A percentile compares a stretch with the other conserved stretches of the same genome.
Evolutionary conservation across 2,888 invertebrate species (phyloP).

Genomic region (Chalcis sispes): DNA sequence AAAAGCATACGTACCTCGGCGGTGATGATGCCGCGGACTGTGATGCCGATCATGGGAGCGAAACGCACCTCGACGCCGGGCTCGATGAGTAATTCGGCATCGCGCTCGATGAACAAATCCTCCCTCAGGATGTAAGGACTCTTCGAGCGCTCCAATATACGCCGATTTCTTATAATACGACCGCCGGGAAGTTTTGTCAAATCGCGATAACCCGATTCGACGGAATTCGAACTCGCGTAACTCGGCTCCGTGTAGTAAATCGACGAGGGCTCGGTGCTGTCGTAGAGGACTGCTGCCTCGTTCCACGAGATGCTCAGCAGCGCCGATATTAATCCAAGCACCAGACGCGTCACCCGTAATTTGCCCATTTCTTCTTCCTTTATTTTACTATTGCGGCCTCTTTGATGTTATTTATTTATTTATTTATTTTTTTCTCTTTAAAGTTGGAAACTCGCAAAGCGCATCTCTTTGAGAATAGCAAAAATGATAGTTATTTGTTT

Average conservation of each 20-base stretch:
- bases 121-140: conserved; percentile 88
- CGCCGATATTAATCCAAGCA: conserved; percentile 18
- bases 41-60: conserved; percentile 94
- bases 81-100: conserved; percentile 89
- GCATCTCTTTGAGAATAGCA: background rate
- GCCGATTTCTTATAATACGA: conserved; percentile 79
- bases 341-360: background rate
- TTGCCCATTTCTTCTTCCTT: too few relatives aligned
- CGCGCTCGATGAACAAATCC: conserved; percentile 87
- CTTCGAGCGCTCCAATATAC: conserved; percentile 77
- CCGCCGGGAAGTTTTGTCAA: conserved; percentile 82
- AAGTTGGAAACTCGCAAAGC: background rate
- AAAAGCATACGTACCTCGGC: conserved; percentile 85
- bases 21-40: conserved; percentile 90
- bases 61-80: conserved; percentile 94
- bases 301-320: conserved; percentile 48
- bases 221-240: conserved; percentile 61
- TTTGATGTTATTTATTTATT: background rate
- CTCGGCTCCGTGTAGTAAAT: conserved; percentile 73
- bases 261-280: conserved; percentile 59
- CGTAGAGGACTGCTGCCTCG: conserved; percentile 53
- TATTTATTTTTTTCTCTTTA: background rate
- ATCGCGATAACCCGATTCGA: conserved; percentile 59
- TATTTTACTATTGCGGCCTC: background rate
- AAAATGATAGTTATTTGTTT: too few relatives aligned